Evolutionary conservation across 2,113 vertebrate species (phyloP).

Genomic region (Mustela nigripes): DNA sequence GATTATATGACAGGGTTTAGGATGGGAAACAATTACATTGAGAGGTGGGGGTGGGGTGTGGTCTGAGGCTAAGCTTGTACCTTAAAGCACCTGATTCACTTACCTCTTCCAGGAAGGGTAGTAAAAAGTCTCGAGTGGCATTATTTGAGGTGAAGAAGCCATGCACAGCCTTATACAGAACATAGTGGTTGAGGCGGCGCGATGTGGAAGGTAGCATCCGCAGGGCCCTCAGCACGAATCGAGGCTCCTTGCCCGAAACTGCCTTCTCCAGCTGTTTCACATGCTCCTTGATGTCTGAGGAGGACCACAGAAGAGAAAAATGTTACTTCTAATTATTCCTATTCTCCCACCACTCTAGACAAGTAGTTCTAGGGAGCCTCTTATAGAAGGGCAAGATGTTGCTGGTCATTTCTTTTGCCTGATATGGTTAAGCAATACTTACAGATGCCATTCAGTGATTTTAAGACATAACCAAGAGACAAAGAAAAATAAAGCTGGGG

Average conservation of each 20-base stretch:
- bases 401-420: not conserved
- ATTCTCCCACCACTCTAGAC: not conserved
- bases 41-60: not conserved
- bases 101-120: slow-evolving; percentile 96
- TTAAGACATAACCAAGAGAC: not conserved
- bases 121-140: slow-evolving; percentile 92
- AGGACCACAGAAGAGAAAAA: not conserved
- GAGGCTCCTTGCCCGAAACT: slow-evolving; percentile 96
- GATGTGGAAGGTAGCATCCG: slow-evolving; percentile 96
- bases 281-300: slow-evolving; percentile 96
- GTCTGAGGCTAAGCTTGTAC: not conserved
- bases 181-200: slow-evolving; percentile 95
- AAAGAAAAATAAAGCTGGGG: not conserved
- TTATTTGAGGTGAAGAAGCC: slow-evolving; percentile 97
- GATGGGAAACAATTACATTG: not conserved
- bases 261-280: slow-evolving; percentile 99
- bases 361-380: not conserved
- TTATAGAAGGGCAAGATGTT: not conserved
- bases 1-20: not conserved
- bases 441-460: not conserved
- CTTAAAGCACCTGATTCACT: not conserved
- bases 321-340: not conserved
- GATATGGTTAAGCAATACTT: not conserved
- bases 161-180: slow-evolving; percentile 94
- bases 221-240: slow-evolving; percentile 95